These are phyloP conservation scores for Drosophila cracens DNA, from an alignment of 2,888 invertebrate species.

Conservation along the genomic window DNA sequence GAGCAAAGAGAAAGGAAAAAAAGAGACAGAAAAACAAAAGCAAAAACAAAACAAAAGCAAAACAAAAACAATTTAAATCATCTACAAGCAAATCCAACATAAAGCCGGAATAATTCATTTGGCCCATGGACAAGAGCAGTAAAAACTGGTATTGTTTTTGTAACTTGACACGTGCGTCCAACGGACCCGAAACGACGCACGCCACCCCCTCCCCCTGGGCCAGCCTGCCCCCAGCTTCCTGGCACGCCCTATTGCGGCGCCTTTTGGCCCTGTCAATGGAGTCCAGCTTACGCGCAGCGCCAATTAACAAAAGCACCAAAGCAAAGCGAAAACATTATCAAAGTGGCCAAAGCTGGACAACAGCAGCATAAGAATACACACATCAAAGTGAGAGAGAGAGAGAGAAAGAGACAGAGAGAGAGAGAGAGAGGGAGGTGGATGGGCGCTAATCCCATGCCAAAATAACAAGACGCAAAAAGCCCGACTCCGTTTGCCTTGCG, in stretches of 20 bases:
- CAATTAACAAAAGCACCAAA: conserved; percentile 57
- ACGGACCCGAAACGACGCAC: conserved; percentile 6
- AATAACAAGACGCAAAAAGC: conserved; percentile 14
- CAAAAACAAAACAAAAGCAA: not conserved
- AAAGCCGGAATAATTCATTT: conserved; percentile 36
- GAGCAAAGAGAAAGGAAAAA: not conserved
- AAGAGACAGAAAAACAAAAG: not conserved
- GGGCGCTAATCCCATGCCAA: not conserved
- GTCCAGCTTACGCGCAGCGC: conserved; percentile 35
- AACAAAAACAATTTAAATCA: conserved; percentile 32
- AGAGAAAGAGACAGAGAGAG: not conserved
- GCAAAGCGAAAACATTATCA: conserved; percentile 52
- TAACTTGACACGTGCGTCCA: conserved; percentile 42
- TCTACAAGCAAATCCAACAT: conserved; percentile 32
- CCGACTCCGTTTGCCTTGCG: conserved; percentile 30
- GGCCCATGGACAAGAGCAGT: conserved; percentile 22
- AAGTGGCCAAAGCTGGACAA: conserved; percentile 25
- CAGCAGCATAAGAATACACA: conserved; percentile 8
- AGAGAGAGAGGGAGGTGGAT: not conserved
- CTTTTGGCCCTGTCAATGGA: conserved; percentile 21
- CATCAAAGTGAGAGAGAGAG: conserved; percentile 3
- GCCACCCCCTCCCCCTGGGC: not conserved
- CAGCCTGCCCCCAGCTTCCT: not conserved
- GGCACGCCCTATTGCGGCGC: conserved; percentile 1
- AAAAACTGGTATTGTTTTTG: conserved; percentile 27